Evolutionary conservation across 2,888 invertebrate genomes (phyloP).

Genomic region (Drosophila birchii): DNA sequence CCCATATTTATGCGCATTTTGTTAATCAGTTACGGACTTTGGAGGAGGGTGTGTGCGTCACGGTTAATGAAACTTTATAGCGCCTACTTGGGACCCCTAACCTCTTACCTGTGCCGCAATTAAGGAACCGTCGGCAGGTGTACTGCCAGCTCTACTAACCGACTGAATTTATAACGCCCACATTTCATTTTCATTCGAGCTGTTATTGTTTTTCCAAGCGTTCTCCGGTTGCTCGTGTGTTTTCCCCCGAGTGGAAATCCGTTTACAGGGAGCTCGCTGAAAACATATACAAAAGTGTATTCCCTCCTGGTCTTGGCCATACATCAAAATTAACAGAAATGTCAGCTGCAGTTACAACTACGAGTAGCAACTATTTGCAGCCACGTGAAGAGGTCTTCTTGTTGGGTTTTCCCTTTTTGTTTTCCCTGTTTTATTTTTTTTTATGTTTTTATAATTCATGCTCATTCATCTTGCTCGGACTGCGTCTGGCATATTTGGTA

Average conservation of each 20-base stretch:
- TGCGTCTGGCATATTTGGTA: conserved; percentile 67
- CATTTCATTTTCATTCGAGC: conserved; percentile 63
- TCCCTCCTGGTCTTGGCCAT: conserved; percentile 52
- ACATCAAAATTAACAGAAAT: conserved; percentile 78
- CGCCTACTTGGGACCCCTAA: conserved; percentile 45
- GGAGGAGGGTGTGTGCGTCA: conserved; percentile 68
- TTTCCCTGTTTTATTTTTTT: conserved; percentile 54
- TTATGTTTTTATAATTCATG: conserved; percentile 78
- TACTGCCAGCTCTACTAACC: conserved; percentile 32
- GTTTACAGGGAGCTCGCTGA: conserved; percentile 46
- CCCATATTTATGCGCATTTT: conserved; percentile 71
- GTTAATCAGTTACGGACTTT: conserved; percentile 74
- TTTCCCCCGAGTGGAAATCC: conserved; percentile 60
- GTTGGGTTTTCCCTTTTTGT: conserved; percentile 22
- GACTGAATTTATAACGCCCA: conserved; percentile 57
- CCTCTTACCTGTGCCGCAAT: conserved; percentile 58
- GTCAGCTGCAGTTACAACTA: conserved; percentile 75
- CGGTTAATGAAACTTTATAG: conserved; percentile 81
- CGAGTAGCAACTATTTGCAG: conserved; percentile 60
- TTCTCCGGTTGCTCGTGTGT: conserved; percentile 27
- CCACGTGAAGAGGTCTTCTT: conserved; percentile 35
- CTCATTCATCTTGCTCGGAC: conserved; percentile 69
- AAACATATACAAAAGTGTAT: conserved; percentile 32
- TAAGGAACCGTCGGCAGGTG: conserved; percentile 67
- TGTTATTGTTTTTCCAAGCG: conserved; percentile 70